Conservation (phyloP, 2,113 vertebrate genomes). For the Xenus cinereus region DNA sequence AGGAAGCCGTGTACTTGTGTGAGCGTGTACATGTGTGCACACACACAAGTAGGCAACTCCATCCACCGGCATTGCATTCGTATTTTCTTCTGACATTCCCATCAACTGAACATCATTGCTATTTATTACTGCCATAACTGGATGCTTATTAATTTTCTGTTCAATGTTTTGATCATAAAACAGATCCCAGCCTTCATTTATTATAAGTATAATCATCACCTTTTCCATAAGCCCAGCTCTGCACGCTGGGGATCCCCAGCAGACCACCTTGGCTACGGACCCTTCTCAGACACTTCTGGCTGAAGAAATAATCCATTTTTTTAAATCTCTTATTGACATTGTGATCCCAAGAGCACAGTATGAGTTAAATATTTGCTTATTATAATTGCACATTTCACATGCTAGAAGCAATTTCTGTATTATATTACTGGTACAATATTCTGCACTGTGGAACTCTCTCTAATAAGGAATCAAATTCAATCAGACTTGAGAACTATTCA, state of each 20-base stretch:
- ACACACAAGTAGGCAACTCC: background rate
- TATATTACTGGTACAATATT: background rate
- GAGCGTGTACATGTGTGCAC: no score
- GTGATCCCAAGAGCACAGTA: background rate
- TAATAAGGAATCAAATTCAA: slow-evolving; percentile 45
- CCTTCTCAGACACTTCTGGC: background rate
- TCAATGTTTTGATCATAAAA: background rate
- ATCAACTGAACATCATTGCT: background rate
- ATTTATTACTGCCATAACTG: background rate
- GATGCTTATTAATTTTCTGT: background rate
- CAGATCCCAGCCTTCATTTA: background rate
- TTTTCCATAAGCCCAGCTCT: background rate
- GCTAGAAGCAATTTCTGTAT: slow-evolving; percentile 28
- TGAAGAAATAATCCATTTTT: slow-evolving; percentile 9
- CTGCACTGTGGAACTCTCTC: background rate
- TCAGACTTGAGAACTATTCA: slow-evolving; percentile 22
- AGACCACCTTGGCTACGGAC: background rate
- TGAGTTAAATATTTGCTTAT: slow-evolving; percentile 30
- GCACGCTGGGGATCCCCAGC: background rate
- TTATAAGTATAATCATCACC: background rate
- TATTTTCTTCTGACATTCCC: background rate
- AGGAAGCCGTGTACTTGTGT: accelerated
- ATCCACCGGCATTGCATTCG: accelerated
- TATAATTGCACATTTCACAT: slow-evolving; percentile 19
- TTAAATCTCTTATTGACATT: background rate